phyloP scores from a whole-genome alignment of 2,113 vertebrate genomes.

The Toxotes jaculatrix region DNA sequence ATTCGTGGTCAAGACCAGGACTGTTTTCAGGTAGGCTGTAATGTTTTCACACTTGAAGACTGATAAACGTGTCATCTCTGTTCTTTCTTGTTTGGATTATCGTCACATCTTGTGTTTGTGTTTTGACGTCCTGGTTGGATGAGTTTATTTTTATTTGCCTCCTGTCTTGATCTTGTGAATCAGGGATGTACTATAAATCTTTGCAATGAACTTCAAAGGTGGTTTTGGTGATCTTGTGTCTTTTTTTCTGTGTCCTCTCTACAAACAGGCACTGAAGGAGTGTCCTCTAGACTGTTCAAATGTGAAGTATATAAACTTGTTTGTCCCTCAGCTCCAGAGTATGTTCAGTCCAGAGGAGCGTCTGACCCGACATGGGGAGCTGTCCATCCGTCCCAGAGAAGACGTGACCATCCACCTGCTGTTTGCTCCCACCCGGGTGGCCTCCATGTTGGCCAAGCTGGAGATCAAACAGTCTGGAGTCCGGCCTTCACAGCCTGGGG shows the following conservation, averaged over 20 bases:
- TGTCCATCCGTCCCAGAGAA: conserved; percentile 91
- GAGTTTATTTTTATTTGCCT: background rate
- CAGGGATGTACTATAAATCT: background rate
- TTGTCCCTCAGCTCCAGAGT: conserved; percentile 88
- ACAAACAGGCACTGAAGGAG: background rate
- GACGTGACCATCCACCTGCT: conserved; percentile 89
- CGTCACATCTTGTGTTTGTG: background rate
- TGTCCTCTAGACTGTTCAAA: background rate
- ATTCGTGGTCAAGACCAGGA: conserved; percentile 97
- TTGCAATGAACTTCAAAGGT: background rate
- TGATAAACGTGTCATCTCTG: too few species aligned
- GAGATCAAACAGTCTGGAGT: conserved; percentile 95
- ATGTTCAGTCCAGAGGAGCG: conserved; percentile 92
- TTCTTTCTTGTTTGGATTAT: background rate
- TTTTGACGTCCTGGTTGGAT: background rate
- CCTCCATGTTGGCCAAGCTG: conserved; percentile 94
- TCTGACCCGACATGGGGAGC: conserved; percentile 88
- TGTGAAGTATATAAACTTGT: background rate
- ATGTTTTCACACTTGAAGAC: background rate
- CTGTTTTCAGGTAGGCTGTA: conserved; percentile 91
- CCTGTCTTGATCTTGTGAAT: background rate
- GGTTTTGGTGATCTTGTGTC: background rate
- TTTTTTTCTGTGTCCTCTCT: background rate
- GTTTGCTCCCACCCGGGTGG: conserved; percentile 93
- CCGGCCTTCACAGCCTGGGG: conserved; percentile 87